These are phyloP conservation scores for Vesta saturnalis DNA, from an alignment of 2,888 invertebrate genomes.

Conservation along the genomic window DNA sequence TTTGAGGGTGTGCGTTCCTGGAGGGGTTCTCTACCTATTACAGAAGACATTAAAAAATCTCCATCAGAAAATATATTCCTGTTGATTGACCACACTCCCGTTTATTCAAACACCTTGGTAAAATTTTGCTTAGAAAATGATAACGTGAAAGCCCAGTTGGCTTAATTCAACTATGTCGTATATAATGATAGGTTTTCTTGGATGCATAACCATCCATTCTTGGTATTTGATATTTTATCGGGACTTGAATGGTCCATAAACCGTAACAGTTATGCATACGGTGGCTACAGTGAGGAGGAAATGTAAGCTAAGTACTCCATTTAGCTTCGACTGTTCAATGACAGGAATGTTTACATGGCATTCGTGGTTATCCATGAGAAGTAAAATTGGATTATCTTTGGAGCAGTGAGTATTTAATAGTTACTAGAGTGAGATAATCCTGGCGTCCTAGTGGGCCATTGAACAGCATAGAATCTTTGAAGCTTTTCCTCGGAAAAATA, in stretches of 20 bases:
- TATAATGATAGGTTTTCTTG: slow-evolving; percentile 54
- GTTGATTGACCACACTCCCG: slow-evolving; percentile 52
- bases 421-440: too few species aligned
- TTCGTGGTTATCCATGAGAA: slow-evolving; percentile 51
- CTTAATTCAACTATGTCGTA: slow-evolving; percentile 51
- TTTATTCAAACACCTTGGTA: slow-evolving; percentile 50
- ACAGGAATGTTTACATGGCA: slow-evolving; percentile 47
- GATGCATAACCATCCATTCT: slow-evolving; percentile 47
- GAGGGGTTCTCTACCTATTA: too few species aligned
- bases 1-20: too few species aligned
- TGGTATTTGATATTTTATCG: too few species aligned
- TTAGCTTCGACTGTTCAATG: slow-evolving; percentile 51
- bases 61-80: slow-evolving; percentile 45
- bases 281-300: slow-evolving; percentile 53
- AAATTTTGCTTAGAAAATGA: slow-evolving; percentile 53
- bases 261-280: too few species aligned
- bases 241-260: too few species aligned
- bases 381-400: slow-evolving; percentile 6
- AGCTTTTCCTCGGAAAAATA: too few species aligned
- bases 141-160: slow-evolving; percentile 48
- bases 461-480: too few species aligned
- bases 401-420: too few species aligned
- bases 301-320: slow-evolving; percentile 52
- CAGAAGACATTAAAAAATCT: too few species aligned
- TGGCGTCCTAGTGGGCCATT: too few species aligned